These are phyloP conservation scores for Pseudorasbora parva DNA, from an alignment of 2,113 vertebrate species.

Conservation along the genomic window DNA sequence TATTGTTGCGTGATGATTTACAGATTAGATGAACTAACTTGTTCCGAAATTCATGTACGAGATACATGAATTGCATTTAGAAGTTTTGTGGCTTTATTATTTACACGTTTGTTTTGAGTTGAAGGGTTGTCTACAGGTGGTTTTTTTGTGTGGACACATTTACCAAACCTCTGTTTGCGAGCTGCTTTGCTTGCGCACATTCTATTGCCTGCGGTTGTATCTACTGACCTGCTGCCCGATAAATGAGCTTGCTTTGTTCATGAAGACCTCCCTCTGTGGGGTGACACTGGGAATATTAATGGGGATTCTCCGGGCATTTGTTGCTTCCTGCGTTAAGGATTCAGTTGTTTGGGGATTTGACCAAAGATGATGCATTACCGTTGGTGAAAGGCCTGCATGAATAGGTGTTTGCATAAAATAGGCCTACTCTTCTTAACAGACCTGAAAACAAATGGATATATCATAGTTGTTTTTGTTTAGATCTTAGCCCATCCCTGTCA, in stretches of 20 bases:
- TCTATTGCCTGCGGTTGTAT: slow-evolving; percentile 14
- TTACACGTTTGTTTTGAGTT: neutral
- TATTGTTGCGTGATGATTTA: neutral
- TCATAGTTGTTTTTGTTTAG: too few relatives aligned
- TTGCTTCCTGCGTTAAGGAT: neutral
- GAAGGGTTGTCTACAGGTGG: neutral
- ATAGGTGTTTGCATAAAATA: neutral
- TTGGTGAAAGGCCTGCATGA: neutral
- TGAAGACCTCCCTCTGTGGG: slow-evolving; percentile 37
- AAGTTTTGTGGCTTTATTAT: neutral
- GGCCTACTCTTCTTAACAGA: neutral
- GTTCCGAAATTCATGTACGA: neutral
- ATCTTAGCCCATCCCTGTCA: too few relatives aligned
- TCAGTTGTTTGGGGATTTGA: neutral
- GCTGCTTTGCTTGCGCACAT: neutral
- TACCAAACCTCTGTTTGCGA: neutral
- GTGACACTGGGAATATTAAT: slow-evolving; percentile 26
- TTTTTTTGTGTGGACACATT: slow-evolving; percentile 17
- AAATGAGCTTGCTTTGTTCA: slow-evolving; percentile 44
- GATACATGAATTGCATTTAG: neutral
- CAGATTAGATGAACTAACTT: neutral
- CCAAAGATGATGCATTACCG: neutral
- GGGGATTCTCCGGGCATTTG: neutral
- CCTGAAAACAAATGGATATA: too few relatives aligned
- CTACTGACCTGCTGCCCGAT: slow-evolving; percentile 42